Evolutionary conservation across 2,888 invertebrate species (phyloP), one percentile per base, ranked within the genome.

Genomic region (Lochmaea crataegi): DNA sequence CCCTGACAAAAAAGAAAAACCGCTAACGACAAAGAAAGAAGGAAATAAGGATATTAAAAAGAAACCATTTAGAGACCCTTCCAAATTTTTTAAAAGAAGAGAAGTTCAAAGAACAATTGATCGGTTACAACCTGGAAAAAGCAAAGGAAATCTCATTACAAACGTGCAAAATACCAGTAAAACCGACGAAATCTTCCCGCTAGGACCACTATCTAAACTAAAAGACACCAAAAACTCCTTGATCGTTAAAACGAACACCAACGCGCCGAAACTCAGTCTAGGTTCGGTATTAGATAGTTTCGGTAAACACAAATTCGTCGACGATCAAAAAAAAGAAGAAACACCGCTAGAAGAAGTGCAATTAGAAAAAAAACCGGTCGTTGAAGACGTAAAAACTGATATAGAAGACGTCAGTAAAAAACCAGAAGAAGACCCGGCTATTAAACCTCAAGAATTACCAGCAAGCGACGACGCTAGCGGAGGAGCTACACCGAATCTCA

Each of bases 61-160:
- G 82, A 88, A 88, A 76, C 86, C 81, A 81, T 90, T 84, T 61
- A 79, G 86, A 76, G 86, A 86, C 77, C 84, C 85, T 2, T 77
- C 83, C 0, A 86, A 86, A 76, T 83, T 86, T 73, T 82, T 89
- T 82, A 87, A 92, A 77, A 85, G 88, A 75, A 88, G 93, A 75
- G 94, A 95, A 86, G 89, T 94, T 74, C 94, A 95, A 85, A 89
- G 95, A 76, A 95, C 94, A 0, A 95, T 95, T 79, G 95, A 95
- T 78, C 89, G 95, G 71, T 86, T 95, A 66, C 95, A 95, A 82
- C 95, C 95, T 0, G 95, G 95, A 0, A 95, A 96, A 86, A 93
- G 95, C 82, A 96, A 96, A 88, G 95, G 95, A 0, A 96, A 95
- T 87, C 88, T 96, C 22, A 88, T 95, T 38, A 91, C 93, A 53